Conservation (phyloP, 2,888 invertebrate species). For the Chrysolina oricalcia region DNA sequence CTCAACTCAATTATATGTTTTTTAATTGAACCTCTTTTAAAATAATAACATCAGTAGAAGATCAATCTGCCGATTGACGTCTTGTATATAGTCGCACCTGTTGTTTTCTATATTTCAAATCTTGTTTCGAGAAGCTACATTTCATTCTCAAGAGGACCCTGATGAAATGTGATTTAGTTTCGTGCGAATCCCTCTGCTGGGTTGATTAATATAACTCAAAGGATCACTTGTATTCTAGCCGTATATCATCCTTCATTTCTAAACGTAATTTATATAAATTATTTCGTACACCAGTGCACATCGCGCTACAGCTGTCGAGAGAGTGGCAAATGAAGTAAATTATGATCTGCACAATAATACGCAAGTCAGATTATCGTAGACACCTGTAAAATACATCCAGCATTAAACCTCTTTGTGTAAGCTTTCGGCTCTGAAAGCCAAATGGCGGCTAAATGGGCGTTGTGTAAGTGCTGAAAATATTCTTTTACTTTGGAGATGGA, state of each 20-base stretch:
- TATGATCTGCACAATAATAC: conserved; percentile 13
- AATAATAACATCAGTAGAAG: no score
- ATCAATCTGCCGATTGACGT: no score
- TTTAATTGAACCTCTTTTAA: no score
- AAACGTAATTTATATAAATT: background rate
- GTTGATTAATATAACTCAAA: background rate
- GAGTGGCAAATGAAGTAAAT: conserved; percentile 17
- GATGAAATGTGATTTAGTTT: no score
- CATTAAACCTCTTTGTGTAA: background rate
- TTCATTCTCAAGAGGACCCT: no score
- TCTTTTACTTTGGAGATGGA: no score
- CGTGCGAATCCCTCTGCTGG: no score
- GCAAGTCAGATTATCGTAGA: conserved; percentile 1
- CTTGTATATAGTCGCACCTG: no score
- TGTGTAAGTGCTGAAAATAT: background rate
- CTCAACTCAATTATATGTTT: no score
- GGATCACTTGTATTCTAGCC: background rate
- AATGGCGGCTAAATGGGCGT: background rate
- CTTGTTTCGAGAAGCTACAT: no score
- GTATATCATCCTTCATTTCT: background rate
- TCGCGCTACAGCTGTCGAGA: conserved; percentile 18
- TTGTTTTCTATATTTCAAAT: no score
- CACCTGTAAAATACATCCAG: background rate
- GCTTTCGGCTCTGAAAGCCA: background rate
- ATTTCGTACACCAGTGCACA: conserved; percentile 4